Conservation (phyloP, 2,888 invertebrate genomes). For the Acleris literana region DNA sequence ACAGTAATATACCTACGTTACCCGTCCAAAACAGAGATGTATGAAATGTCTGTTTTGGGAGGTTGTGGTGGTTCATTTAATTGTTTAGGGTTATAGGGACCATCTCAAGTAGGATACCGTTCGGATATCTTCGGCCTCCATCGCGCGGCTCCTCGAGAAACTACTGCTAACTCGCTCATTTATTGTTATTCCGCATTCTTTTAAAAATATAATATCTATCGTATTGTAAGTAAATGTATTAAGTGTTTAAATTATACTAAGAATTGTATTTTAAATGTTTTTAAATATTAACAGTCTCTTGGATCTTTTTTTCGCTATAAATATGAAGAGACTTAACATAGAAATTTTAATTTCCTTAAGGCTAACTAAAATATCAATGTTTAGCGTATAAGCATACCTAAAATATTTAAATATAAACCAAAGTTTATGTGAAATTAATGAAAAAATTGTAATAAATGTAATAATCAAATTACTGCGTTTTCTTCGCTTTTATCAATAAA, state of each 20-base stretch:
- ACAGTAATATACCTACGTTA: neutral
- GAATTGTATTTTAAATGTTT: slow-evolving; percentile 65
- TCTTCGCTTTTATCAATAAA: no score
- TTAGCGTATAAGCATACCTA: slow-evolving; percentile 48
- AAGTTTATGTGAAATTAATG: slow-evolving; percentile 42
- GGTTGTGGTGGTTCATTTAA: no score
- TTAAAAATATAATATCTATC: slow-evolving; percentile 53
- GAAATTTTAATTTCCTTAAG: slow-evolving; percentile 57
- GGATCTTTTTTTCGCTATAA: slow-evolving; percentile 50
- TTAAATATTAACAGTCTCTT: slow-evolving; percentile 52
- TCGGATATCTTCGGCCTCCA: neutral
- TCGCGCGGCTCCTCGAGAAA: neutral
- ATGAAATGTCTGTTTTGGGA: neutral
- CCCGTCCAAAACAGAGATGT: neutral
- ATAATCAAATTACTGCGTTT: neutral
- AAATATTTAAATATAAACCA: slow-evolving; percentile 44
- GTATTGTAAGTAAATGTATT: slow-evolving; percentile 64
- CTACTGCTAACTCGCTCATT: slow-evolving; percentile 38
- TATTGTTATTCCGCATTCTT: slow-evolving; percentile 66
- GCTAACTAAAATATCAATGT: slow-evolving; percentile 62
- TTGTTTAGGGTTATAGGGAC: neutral
- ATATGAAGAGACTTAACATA: slow-evolving; percentile 70
- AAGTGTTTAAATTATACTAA: slow-evolving; percentile 62
- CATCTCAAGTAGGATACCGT: neutral
- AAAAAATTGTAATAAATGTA: slow-evolving; percentile 11